Evolutionary conservation across 1,140 invertebrate species (phyloP).

Genomic region (Aethina tumida): DNA sequence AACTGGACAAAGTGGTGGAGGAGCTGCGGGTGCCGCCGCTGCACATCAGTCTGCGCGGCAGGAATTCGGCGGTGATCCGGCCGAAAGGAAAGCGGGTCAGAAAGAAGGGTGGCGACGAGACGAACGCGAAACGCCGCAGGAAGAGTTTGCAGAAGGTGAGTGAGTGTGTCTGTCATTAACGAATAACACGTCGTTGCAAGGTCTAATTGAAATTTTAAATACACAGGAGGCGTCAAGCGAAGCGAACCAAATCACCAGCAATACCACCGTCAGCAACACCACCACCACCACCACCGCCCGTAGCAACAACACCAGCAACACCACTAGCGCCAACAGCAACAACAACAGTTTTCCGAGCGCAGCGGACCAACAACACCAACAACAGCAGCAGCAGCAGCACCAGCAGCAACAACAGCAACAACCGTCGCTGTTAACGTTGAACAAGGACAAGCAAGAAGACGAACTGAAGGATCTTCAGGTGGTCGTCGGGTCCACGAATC

Average conservation of each 20-base stretch:
- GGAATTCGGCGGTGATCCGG: constrained; percentile 73
- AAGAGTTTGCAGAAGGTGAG: too few relatives aligned
- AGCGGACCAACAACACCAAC: constrained; percentile 36
- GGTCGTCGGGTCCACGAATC: constrained; percentile 51
- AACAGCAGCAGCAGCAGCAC: constrained; percentile 36
- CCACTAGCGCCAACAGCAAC: constrained; percentile 13
- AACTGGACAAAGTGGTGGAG: constrained; percentile 61
- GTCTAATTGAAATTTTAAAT: too few relatives aligned
- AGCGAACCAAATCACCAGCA: constrained; percentile 37
- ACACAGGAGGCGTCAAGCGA: constrained; percentile 30
- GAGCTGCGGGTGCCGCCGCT: constrained; percentile 78
- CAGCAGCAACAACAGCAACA: constrained; percentile 42
- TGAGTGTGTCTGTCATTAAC: constrained; percentile 2
- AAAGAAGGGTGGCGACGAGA: constrained; percentile 39
- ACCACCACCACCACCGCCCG: neutral
- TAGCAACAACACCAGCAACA: constrained; percentile 2
- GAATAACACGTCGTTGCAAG: constrained; percentile 4
- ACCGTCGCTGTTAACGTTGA: constrained; percentile 39
- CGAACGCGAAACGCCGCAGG: constrained; percentile 20
- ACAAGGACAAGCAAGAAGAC: constrained; percentile 19
- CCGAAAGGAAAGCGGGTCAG: constrained; percentile 26
- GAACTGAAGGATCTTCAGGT: constrained; percentile 30
- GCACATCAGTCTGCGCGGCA: constrained; percentile 76
- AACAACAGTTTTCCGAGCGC: neutral
- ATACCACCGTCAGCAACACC: constrained; percentile 7